Base-by-base conservation (phyloP, 2,888 invertebrate species). In the Tortrix viridana region DNA sequence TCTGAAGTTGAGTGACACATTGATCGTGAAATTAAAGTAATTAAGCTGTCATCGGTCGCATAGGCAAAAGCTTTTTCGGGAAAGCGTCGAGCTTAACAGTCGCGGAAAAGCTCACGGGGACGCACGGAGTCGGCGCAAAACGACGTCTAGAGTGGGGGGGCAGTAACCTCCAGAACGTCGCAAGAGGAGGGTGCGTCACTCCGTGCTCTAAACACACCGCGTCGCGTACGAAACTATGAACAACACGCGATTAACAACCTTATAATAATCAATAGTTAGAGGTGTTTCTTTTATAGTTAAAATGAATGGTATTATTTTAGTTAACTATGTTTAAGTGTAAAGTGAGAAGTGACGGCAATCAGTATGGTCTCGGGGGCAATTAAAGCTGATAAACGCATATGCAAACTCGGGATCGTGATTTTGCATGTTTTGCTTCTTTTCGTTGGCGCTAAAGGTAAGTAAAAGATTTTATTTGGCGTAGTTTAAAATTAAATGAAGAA, bases 101-200 rank as follows among this genome's bases (percentile, higher is more conserved):
- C 74, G 78, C 76, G 84, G 86, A 79, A 87, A 86, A 86, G 82
- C 79, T 69, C 75, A 57, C 44, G 46, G 63, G 72, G 69, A 71
- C 76, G 70, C 73, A 88, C 88, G 80, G 91, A 90, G 90, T 89
- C 89, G 89, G 90, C 90, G 91, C 91, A 81, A 89, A 89, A 88
- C 88, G 85, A 85, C 84, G 84, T 74, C 60, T 70, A 77, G 80
- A 81, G 80, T 83, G 88, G 85, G 87, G 87, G 89, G 85, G 77
- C 88, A 92, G 91, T 92, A 84, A 87, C 86, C 89, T 81, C 80
- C 79, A 76, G 73, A 76, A 78, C 77, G 73, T 73, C 72, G 69
- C 60, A 81, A 79, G 86, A 69, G 84, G 80, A 85, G 86, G 85
- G 81, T 83, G 91, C 85, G 89, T 83, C 85, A 80, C 80, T 74